Conservation (phyloP, 37 sponge, comb jelly and placozoan genomes). For the Crambe crambe region DNA sequence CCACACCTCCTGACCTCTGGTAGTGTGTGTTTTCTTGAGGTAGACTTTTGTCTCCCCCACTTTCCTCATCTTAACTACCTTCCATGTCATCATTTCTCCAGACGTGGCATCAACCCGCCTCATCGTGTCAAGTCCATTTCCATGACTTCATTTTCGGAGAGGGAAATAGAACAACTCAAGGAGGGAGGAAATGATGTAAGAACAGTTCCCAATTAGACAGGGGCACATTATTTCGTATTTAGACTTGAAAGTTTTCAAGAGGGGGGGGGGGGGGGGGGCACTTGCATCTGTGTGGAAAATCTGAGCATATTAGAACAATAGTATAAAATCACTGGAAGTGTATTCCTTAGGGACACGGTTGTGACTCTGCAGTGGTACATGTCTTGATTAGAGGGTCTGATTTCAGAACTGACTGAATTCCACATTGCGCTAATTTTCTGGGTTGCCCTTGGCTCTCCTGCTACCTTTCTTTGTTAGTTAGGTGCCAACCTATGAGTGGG, state of each 20-base stretch:
- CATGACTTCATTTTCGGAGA: slow-evolving; percentile 86
- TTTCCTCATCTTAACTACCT: neutral
- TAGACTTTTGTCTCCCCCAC: neutral
- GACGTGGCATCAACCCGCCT: slow-evolving; percentile 92
- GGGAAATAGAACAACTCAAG: slow-evolving; percentile 66
- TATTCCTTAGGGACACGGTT: no score
- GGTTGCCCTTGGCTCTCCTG: neutral
- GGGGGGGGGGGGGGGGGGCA: no score
- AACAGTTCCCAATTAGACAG: neutral
- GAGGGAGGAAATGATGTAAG: slow-evolving; percentile 89
- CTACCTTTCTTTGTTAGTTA: neutral
- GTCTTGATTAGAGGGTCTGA: neutral
- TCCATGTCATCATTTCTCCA: neutral
- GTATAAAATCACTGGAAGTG: no score
- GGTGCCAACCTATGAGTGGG: no score
- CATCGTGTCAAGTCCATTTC: slow-evolving; percentile 96
- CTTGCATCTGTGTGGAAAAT: no score
- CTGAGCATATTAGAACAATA: no score
- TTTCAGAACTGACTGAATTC: neutral
- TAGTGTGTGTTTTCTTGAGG: no score
- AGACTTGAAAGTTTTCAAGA: no score
- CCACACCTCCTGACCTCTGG: no score
- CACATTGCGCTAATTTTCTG: neutral
- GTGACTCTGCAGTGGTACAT: no score
- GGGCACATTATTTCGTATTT: no score